A percentile compares a stretch with the other conserved stretches of the same genome.
These are phyloP conservation scores for Cecidostiba fungosa DNA, from an alignment of 2,888 invertebrate species.

Conservation along the genomic window DNA sequence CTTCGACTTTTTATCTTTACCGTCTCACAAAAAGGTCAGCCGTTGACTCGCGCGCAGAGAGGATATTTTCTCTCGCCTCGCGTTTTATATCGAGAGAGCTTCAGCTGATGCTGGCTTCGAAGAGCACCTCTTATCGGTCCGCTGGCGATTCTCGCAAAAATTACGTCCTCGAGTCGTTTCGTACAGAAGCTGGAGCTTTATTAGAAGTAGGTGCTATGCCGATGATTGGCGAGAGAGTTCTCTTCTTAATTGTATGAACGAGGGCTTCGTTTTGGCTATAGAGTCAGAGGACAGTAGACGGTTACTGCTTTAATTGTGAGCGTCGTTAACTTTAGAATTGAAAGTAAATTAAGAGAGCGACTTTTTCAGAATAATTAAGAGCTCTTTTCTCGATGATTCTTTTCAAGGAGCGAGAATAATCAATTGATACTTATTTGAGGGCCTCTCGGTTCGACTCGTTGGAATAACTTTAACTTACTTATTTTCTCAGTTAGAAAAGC, in stretches of 20 bases:
- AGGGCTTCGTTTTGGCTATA: not conserved
- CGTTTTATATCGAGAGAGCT: not conserved
- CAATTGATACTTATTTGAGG: not conserved
- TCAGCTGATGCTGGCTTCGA: not conserved
- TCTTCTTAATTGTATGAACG: not conserved
- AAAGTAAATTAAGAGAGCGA: not conserved
- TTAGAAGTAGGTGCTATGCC: not conserved
- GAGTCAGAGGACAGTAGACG: not conserved
- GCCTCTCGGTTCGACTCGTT: too few species aligned
- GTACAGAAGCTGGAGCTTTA: not conserved
- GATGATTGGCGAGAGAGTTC: not conserved
- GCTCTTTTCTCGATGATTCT: not conserved
- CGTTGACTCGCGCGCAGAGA: not conserved
- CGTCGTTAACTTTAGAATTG: not conserved
- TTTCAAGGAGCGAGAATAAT: not conserved
- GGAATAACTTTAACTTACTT: too few species aligned
- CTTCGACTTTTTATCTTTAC: slow-evolving; percentile 44
- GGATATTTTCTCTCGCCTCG: not conserved
- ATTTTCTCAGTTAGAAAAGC: too few species aligned
- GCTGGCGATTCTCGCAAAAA: not conserved
- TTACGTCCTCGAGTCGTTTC: not conserved
- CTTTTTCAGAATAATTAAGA: not conserved
- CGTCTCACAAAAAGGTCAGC: not conserved
- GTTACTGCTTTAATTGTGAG: not conserved
- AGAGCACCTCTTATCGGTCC: slow-evolving; percentile 8